Conservation (phyloP, 2,113 vertebrate species). For the Pyrgilauda ruficollis region DNA sequence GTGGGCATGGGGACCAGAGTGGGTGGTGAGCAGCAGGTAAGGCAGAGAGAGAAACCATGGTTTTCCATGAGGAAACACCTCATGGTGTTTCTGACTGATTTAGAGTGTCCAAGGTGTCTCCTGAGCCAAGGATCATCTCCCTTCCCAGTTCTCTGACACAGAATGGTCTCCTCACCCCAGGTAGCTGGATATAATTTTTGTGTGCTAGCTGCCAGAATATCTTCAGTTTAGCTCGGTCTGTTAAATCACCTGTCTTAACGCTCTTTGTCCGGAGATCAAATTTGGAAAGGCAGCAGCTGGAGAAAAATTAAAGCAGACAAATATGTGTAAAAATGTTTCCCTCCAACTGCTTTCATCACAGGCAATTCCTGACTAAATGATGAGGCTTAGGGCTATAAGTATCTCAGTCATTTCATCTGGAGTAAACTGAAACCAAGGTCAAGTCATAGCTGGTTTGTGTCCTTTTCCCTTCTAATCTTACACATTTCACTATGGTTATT, state of each 20-base stretch:
- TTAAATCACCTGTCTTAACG: conserved; percentile 20
- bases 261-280: conserved; percentile 30
- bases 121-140: not conserved
- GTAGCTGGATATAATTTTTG: not conserved
- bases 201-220: not conserved
- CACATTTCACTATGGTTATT: conserved; percentile 26
- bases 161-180: rapidly evolving
- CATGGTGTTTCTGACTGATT: not conserved
- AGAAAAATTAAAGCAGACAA: conserved; percentile 37
- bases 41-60: not conserved
- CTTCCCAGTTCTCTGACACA: rapidly evolving
- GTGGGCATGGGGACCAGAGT: rapidly evolving
- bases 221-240: not conserved
- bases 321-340: conserved; percentile 9
- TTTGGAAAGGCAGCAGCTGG: conserved; percentile 45
- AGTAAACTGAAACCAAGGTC: conserved; percentile 55
- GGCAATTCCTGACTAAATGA: conserved; percentile 38
- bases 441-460: conserved; percentile 35
- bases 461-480: conserved; percentile 40
- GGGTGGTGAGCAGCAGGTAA: not conserved
- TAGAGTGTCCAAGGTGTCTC: not conserved
- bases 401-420: conserved; percentile 30
- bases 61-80: not conserved
- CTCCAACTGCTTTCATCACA: conserved; percentile 36
- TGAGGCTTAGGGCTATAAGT: conserved; percentile 46